phyloP scores from a whole-genome alignment of 2,113 vertebrate genomes.

The Strix aluco region DNA sequence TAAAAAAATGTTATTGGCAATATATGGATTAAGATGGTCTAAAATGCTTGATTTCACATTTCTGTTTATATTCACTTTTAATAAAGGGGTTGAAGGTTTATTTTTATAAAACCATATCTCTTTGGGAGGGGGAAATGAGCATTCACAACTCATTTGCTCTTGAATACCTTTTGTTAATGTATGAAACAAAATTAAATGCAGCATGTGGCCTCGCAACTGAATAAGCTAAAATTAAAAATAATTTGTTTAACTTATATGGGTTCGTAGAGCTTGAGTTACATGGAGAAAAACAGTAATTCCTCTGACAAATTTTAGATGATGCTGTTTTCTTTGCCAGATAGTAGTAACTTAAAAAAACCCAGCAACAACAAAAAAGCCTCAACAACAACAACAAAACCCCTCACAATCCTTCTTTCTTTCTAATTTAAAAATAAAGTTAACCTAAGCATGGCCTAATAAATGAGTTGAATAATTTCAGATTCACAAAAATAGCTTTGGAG shows the following conservation, averaged over 20 bases:
- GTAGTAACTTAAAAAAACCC: not conserved
- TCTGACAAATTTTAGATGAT: not conserved
- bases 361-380: not conserved
- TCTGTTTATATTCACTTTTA: not conserved
- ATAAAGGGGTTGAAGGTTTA: not conserved
- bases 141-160: slow-evolving; percentile 11
- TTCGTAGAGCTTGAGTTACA: not conserved
- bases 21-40: not conserved
- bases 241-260: not conserved
- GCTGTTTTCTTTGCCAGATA: not conserved
- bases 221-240: not conserved
- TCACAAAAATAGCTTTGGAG: not conserved
- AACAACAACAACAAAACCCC: not conserved
- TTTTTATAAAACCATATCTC: not conserved
- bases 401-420: not conserved
- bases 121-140: not conserved
- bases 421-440: not conserved
- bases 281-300: not conserved
- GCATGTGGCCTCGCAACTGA: not conserved
- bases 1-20: not conserved
- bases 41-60: not conserved
- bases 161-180: slow-evolving; percentile 41
- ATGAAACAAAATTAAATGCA: not conserved
- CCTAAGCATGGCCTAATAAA: not conserved
- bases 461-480: not conserved